Evolutionary conservation across 2,888 invertebrate species (phyloP), one percentile per base, ranked within the genome.

Genomic region (Lepidocyrtinus sp.): DNA sequence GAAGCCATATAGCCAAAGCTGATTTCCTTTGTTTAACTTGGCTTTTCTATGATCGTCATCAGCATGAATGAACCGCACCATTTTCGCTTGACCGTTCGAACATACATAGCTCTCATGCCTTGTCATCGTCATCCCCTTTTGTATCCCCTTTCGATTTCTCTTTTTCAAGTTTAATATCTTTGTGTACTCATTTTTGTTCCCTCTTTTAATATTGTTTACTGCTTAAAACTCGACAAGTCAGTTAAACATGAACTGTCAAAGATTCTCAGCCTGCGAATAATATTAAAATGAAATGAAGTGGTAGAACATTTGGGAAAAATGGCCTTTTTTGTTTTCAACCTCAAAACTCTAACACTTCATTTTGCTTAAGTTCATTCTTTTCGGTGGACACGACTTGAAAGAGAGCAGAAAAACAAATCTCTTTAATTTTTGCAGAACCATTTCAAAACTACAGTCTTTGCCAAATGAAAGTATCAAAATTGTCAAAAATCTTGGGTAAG

Each of bases 101-200:
- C 12, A 36, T 36, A 36, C 5, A 36, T 12, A 7, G 5, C 12
- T 36, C 36, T 36, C 36, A 36, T 36, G 36, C 36, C 12, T 36
- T 36, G 36, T 50, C 22, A 68, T 50, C 12, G 26, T 27, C 45
- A 59, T 17, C 17, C n/a, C 19, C 17, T 63, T 26, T 17, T 63
- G 21, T 21, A 7, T 25, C 26, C 22, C 68, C 68, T 68, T 68
- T 68, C 68, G 68, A 68, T 68, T 68, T 68, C 68, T 68, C 68
- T 68, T 68, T 63, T 68, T 68, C 68, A 68, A 24, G 25, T 68
- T 50, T 36, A 24, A 65, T 17, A 25, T 19, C 36, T 36, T 36
- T 36, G 36, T 36, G 36, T 36, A 36, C 36, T 12, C 12, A 36
- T 36, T 36, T 7, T 36, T 12, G 5, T 12, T 12, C 36, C 36